Conservation (phyloP, 2,797 vertebrate genomes). For the Pipistrellus pygmaeus region DNA sequence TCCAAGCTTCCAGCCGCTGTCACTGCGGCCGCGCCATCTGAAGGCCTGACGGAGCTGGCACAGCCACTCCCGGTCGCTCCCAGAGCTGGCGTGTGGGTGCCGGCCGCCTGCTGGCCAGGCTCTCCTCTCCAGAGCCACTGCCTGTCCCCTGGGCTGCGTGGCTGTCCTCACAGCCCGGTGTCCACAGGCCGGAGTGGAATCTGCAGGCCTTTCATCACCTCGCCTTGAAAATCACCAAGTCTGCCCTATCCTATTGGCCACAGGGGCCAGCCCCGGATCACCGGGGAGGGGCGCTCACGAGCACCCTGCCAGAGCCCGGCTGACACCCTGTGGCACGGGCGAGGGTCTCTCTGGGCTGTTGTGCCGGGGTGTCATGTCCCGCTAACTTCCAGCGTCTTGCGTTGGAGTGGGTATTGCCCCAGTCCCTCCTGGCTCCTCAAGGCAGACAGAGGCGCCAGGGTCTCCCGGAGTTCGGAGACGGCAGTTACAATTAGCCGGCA, state of each 20-base stretch:
- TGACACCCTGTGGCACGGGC: too few species aligned
- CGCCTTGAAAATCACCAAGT: not conserved
- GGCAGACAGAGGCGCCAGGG: not conserved
- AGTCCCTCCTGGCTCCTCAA: not conserved
- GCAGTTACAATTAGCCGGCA: conserved; percentile 54
- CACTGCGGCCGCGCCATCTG: not conserved
- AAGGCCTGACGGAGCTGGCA: not conserved
- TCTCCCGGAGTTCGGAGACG: too few species aligned
- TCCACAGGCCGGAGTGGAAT: not conserved
- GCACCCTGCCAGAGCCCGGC: not conserved
- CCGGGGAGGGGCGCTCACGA: not conserved
- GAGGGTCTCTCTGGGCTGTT: not conserved
- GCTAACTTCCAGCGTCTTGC: not conserved
- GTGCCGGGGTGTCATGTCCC: not conserved
- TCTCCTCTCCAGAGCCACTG: not conserved
- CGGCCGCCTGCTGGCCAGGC: too few species aligned
- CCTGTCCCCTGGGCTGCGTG: not conserved
- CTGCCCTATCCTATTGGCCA: not conserved
- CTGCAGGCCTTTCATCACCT: not conserved
- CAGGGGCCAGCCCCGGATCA: not conserved
- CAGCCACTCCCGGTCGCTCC: not conserved
- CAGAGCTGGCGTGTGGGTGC: too few species aligned
- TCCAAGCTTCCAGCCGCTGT: not conserved
- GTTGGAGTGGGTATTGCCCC: not conserved
- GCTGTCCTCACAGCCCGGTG: too few species aligned